phyloP scores from a whole-genome alignment of 2,888 invertebrate species.

The Diarsia brunnea region DNA sequence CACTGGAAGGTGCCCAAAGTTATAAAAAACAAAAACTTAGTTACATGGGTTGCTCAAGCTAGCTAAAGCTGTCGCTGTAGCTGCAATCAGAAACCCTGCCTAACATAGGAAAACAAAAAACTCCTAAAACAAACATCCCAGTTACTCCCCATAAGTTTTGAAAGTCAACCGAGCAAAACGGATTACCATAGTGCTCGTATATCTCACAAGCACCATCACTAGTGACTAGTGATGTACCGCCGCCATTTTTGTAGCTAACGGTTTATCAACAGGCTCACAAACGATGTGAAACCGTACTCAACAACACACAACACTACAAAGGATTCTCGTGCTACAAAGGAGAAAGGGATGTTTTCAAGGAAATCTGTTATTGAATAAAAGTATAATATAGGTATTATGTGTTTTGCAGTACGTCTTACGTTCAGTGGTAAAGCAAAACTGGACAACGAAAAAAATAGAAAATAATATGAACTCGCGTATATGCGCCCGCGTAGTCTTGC shows the following conservation, averaged over 20 bases:
- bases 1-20: too few relatives aligned
- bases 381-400: conserved; percentile 14
- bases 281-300: conserved; percentile 45
- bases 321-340: conserved; percentile 31
- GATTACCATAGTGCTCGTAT: conserved; percentile 51
- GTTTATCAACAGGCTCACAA: conserved; percentile 46
- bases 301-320: conserved; percentile 45
- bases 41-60: too few relatives aligned
- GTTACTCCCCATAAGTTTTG: conserved; percentile 36
- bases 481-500: too few relatives aligned
- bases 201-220: conserved; percentile 42
- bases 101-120: conserved; percentile 2
- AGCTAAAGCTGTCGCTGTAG: not conserved
- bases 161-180: conserved; percentile 55
- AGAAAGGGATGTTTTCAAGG: conserved; percentile 28
- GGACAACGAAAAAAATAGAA: not conserved
- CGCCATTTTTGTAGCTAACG: conserved; percentile 53
- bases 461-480: too few relatives aligned
- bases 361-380: conserved; percentile 41
- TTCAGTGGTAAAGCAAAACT: not conserved
- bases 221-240: conserved; percentile 55
- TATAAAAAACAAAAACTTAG: too few relatives aligned
- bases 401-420: conserved; percentile 1
- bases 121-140: not conserved
- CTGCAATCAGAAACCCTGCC: not conserved